Base-by-base conservation (phyloP, 2,113 vertebrate genomes). In the Ursus arctos region DNA sequence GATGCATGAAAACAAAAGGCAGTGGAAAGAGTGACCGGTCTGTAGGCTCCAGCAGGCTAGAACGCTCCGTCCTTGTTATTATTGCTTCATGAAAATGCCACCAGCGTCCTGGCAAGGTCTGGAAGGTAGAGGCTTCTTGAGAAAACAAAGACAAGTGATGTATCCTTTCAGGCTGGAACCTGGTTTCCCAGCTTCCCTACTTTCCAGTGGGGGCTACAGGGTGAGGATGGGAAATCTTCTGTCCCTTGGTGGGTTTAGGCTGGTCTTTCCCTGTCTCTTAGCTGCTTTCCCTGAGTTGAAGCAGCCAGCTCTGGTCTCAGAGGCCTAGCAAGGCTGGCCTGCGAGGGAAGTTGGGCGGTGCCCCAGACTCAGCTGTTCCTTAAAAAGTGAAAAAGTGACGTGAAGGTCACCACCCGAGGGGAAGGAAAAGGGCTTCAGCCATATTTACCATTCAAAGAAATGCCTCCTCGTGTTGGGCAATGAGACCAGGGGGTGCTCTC, bases 1-100 rank as follows among this genome's bases (percentile, higher is more conserved):
- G 98, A 97, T 97, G 96, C 97, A 97, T 93, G 94, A 97, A 98
- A 97, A 98, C 98, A 98, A 98, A 98, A 98, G 98, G 80, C 98
- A 96, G 71, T 97, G 98, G 98, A 98, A 98, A 98, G 77, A 97
- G 97, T 97, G 98, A 98, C 96, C 95, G 47, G 98, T 91, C 96
- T 97, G 96, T 94, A 98, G 97, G 95, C 96, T 98, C 91, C 67
- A n/a, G 97, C 97, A 97, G 97, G 95, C 97, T 85, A 91, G 98
- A 98, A 98, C 97, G 77, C 97, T 96, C 97, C 92, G 98, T 98
- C 97, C 98, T 98, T 98, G 97, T 98, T 97, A 83, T 95, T 97
- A 83, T 88, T 97, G 97, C 96, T 96, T 94, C 81, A 26, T 84
- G 94, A 97, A 97, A 98, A 96, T 91, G 97, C 97, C 79, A 89